Base-by-base conservation (phyloP, 2,888 invertebrate species). In the Pristionchus entomophagus region DNA sequence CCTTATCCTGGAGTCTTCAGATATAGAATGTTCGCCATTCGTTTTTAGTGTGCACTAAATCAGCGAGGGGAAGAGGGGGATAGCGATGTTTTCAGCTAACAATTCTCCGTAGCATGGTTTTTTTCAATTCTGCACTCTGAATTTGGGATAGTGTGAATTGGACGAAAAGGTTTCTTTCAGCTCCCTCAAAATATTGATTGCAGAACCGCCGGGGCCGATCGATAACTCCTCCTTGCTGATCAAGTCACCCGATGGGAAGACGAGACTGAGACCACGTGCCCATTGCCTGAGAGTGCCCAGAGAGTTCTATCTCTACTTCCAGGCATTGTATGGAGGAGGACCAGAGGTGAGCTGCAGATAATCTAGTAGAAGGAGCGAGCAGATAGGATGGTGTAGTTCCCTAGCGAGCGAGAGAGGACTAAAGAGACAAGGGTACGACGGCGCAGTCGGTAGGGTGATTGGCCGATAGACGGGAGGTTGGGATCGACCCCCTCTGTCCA, bases 311-410 rank as follows among this genome's bases (percentile, higher is more conserved):
- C 88, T 91, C 62, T 94, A 93, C 89, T 91, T 94, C 56, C 89
- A 91, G 65, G 89, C 89, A 45, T 93, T 93, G n/a, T 94, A 94
- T 88, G 94, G 94, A n/a, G 94, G 94, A 4, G 94, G 94, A 1
- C 94, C 94, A 19, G 94, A 94, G 87, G 89, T 94, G 73, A 49
- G 32, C 4, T 32, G 69, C 17, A 17, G 17, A 35, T n/a, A n/a
- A n/a, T n/a, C n/a, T n/a, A n/a, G 69, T 69, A 14, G 14, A 45
- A 45, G 45, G 45, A 45, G 62, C 29, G 62, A 69, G 38, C 1
- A n/a, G 41, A 0, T 38, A 32, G 22, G 38, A 22, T 38, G 22
- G 35, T 69, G 38, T 69, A 69, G 35, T 38, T n/a, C 69, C 0
- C 69, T 69, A 35, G 38, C 38, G 22, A 38, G 38, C n/a, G 32